A percentile compares a stretch with the other conserved stretches of the same genome.
phyloP scores from a whole-genome alignment of 2,113 vertebrate genomes.

The Sarotherodon lohbergeri region DNA sequence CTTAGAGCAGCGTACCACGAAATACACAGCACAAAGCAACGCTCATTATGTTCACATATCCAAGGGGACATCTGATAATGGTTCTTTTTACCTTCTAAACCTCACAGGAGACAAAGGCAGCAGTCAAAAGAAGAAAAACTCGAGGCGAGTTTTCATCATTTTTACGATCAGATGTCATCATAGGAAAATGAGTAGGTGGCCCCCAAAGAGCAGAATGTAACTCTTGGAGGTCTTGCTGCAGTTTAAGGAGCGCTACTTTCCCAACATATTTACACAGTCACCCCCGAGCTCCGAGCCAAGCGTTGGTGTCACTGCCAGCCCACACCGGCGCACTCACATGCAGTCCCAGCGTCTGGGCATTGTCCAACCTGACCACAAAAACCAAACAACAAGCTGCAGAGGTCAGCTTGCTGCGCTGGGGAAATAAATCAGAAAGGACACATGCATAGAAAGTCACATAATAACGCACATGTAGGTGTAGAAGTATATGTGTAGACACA shows the following conservation, averaged over 20 bases:
- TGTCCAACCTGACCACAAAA: constrained; percentile 43
- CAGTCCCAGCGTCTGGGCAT: constrained; percentile 25
- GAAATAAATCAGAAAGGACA: constrained; percentile 47
- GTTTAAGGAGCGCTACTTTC: constrained; percentile 24
- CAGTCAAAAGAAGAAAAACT: neutral
- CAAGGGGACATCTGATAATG: neutral
- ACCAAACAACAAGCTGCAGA: constrained; percentile 43
- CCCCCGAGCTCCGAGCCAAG: constrained; percentile 27
- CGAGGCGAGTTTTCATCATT: neutral
- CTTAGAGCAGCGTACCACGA: neutral
- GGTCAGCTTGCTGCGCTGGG: constrained; percentile 7
- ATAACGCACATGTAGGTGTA: neutral
- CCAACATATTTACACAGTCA: constrained; percentile 53
- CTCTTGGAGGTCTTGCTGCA: constrained; percentile 46
- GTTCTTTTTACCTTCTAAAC: neutral
- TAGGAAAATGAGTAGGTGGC: neutral
- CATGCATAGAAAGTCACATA: neutral
- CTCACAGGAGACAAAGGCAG: neutral
- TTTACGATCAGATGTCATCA: constrained; percentile 10
- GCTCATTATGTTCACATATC: neutral
- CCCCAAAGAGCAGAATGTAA: neutral
- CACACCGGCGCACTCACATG: neutral
- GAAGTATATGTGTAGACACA: neutral
- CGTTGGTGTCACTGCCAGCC: constrained; percentile 27
- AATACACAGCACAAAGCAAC: neutral